Conservation (phyloP, 2,113 vertebrate genomes). For the Ciconia boyciana region DNA sequence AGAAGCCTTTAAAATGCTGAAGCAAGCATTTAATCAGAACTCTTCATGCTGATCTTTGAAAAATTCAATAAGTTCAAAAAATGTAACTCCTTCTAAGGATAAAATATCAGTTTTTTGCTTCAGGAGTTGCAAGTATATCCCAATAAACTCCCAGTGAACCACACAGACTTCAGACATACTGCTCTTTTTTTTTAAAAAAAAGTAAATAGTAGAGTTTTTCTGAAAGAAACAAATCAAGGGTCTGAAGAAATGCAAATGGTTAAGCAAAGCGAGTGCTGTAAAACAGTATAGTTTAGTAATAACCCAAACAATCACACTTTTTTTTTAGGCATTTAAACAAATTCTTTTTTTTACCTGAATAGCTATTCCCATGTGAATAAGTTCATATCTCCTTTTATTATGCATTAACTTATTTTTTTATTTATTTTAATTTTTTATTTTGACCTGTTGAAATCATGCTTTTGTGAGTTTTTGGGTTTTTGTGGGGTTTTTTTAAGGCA, state of each 20-base stretch:
- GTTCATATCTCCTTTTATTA: not conserved
- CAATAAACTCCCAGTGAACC: conserved; percentile 13
- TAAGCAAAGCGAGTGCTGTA: not conserved
- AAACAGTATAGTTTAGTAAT: not conserved
- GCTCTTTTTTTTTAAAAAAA: not conserved
- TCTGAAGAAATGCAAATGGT: not conserved
- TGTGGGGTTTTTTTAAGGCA: not conserved
- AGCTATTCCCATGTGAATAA: not conserved
- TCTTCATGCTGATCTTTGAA: conserved; percentile 69
- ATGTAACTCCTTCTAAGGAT: conserved; percentile 63
- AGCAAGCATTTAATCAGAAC: conserved; percentile 68
- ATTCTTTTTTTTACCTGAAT: not conserved
- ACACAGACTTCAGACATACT: not conserved
- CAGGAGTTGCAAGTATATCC: conserved; percentile 38
- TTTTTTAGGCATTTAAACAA: not conserved
- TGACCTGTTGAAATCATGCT: not conserved
- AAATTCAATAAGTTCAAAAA: conserved; percentile 63
- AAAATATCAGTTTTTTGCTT: conserved; percentile 40
- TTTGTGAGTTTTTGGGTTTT: not conserved
- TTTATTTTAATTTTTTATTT: not conserved
- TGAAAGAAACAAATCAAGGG: not conserved
- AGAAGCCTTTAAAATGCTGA: conserved; percentile 59
- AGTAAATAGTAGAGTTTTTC: not conserved
- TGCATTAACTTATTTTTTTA: not conserved
- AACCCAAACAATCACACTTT: not conserved